A percentile compares a stretch with the other conserved stretches of the same genome.
phyloP scores from a whole-genome alignment of 2,113 vertebrate species.

The Pelmatolapia mariae region DNA sequence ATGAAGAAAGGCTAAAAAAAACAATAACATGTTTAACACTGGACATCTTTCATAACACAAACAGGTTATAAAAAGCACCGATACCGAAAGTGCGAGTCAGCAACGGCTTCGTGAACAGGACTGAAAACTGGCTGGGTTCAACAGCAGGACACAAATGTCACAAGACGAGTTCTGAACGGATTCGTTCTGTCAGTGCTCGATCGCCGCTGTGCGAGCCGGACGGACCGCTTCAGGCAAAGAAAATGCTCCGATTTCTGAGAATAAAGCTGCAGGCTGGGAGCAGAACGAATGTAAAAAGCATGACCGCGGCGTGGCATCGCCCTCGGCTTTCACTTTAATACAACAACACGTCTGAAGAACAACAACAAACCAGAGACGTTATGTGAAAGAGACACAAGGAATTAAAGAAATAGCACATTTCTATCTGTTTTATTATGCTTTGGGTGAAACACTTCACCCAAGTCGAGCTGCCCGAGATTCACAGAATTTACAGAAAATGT shows the following conservation, averaged over 20 bases:
- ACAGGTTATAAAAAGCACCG: not conserved
- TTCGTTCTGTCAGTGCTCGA: not conserved
- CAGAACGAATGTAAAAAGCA: not conserved
- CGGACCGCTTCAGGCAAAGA: not conserved
- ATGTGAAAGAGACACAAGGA: not conserved
- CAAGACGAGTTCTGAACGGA: not conserved
- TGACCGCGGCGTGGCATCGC: accelerated
- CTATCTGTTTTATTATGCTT: not conserved
- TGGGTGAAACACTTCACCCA: accelerated
- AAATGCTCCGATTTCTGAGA: not conserved
- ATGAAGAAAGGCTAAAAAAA: not conserved
- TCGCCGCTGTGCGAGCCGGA: not conserved
- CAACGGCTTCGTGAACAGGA: not conserved
- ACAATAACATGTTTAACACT: not conserved
- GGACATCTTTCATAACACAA: not conserved
- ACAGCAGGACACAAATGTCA: not conserved
- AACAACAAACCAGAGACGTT: not conserved
- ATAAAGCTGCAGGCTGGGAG: not conserved
- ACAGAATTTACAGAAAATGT: not conserved
- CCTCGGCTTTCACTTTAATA: not conserved
- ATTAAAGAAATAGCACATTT: not conserved
- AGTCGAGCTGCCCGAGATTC: not conserved
- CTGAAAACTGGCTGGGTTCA: not conserved
- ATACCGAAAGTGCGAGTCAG: not conserved
- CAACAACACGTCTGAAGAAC: not conserved